Conservation (phyloP, 1,140 invertebrate genomes). For the Calephelis virginiensis region DNA sequence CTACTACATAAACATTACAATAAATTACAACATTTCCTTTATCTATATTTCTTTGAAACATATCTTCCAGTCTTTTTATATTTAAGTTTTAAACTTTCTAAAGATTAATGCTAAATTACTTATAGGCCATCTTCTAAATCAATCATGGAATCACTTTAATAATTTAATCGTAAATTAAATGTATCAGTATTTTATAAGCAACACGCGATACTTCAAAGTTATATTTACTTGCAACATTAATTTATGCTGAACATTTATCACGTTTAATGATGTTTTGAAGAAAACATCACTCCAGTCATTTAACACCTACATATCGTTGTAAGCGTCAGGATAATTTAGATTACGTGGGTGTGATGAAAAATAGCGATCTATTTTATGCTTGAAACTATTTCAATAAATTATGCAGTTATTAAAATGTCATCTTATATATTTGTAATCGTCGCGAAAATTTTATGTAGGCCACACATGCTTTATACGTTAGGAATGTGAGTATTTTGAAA, state of each 20-base stretch:
- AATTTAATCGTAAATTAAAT: neutral
- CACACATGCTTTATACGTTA: neutral
- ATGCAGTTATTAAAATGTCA: neutral
- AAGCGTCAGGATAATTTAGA: conserved; percentile 27
- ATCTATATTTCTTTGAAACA: too few relatives aligned
- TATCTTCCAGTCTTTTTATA: too few relatives aligned
- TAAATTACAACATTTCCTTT: too few relatives aligned
- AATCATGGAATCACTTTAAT: too few relatives aligned
- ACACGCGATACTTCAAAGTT: neutral
- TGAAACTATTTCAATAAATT: conserved; percentile 10
- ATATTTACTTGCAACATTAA: conserved; percentile 6
- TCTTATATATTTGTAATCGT: neutral
- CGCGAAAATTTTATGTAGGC: neutral
- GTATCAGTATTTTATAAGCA: neutral
- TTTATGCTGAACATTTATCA: conserved; percentile 4
- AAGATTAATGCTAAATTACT: too few relatives aligned
- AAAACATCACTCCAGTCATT: conserved; percentile 27
- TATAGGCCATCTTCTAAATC: too few relatives aligned
- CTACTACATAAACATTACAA: too few relatives aligned
- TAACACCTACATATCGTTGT: conserved; percentile 34
- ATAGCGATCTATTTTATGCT: conserved; percentile 1
- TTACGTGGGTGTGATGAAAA: conserved; percentile 10
- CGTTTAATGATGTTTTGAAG: conserved; percentile 11
- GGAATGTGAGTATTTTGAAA: neutral
- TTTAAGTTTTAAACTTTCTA: too few relatives aligned